A percentile compares a stretch with the other conserved stretches of the same genome.
Evolutionary conservation across 2,797 vertebrate species (phyloP).

Genomic region (Pampus argenteus): DNA sequence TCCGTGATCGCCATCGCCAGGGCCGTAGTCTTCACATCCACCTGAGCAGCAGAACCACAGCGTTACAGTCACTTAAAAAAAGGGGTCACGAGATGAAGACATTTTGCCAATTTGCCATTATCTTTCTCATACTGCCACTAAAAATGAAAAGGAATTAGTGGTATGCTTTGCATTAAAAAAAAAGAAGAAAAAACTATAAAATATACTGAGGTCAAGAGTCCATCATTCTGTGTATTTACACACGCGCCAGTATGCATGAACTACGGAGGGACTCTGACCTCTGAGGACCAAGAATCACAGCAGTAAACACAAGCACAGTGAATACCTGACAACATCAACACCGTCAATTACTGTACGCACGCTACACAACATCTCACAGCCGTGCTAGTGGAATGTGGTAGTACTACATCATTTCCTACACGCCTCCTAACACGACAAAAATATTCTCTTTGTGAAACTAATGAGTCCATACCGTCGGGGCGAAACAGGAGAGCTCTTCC

Average conservation of each 20-base stretch:
- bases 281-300: too few relatives aligned
- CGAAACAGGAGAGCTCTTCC: conserved; percentile 95
- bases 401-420: too few relatives aligned
- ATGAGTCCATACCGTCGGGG: conserved; percentile 84
- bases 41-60: conserved; percentile 77
- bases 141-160: neutral
- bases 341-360: neutral
- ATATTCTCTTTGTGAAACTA: too few relatives aligned
- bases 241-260: neutral
- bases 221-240: conserved; percentile 1
- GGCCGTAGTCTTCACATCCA: conserved; percentile 96
- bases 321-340: neutral
- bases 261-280: neutral
- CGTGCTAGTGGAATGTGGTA: conserved; percentile 7
- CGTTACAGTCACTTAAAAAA: neutral
- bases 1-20: conserved; percentile 98
- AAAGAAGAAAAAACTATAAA: too few relatives aligned
- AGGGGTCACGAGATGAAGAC: too few relatives aligned
- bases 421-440: too few relatives aligned
- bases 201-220: neutral
- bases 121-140: too few relatives aligned
- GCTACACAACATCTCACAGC: neutral
- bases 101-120: too few relatives aligned
- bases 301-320: too few relatives aligned
- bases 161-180: too few relatives aligned